Percentiles rank a stretch among this genome's conserved stretches.
Evolutionary conservation across 2,113 vertebrate genomes (phyloP).

Genomic region (Phalacrocorax pelagicus): DNA sequence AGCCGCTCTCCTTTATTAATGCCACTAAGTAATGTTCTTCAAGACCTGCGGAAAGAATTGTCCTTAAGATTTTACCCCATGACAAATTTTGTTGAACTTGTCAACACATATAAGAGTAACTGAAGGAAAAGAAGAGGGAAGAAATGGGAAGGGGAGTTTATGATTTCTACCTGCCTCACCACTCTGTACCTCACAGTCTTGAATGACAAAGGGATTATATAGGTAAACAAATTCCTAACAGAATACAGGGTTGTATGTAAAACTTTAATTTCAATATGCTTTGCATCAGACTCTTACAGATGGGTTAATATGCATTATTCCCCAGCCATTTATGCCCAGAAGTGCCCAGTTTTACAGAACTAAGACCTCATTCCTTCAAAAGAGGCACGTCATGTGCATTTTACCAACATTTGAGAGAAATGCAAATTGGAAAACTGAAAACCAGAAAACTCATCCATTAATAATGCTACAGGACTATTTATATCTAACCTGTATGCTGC

Average conservation of each 20-base stretch:
- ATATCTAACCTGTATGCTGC: constrained; percentile 20
- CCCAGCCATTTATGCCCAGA: background rate
- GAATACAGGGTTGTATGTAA: background rate
- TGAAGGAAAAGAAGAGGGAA: background rate
- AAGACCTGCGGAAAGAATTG: background rate
- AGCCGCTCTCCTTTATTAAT: background rate
- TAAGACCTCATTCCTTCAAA: constrained; percentile 22
- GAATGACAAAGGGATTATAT: background rate
- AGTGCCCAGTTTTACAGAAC: background rate
- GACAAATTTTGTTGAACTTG: background rate
- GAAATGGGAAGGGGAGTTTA: background rate
- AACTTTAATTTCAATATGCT: background rate
- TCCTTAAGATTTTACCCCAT: background rate
- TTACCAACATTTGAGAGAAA: background rate
- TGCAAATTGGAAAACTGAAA: background rate
- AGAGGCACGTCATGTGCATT: background rate
- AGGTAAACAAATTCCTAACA: background rate
- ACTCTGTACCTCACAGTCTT: background rate
- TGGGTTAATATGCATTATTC: background rate
- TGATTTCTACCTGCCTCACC: background rate
- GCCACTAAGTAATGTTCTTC: background rate
- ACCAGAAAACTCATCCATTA: constrained; percentile 32
- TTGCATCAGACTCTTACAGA: background rate
- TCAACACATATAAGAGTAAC: background rate
- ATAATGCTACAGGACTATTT: constrained; percentile 34